phyloP scores from a whole-genome alignment of 2,888 invertebrate genomes.

The Perithous albicinctus region DNA sequence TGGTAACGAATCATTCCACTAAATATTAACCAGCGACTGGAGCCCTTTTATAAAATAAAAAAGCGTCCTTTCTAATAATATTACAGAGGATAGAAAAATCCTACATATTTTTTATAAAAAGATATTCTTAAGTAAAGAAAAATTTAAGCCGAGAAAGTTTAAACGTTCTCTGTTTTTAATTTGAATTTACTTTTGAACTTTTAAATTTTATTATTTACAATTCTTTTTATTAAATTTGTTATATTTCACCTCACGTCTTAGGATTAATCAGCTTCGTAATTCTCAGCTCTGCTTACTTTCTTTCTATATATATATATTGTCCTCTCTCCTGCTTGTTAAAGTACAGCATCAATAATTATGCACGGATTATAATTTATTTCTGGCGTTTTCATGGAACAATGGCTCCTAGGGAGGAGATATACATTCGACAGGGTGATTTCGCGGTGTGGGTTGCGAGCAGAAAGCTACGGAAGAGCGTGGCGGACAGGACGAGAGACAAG shows the following conservation, averaged over 20 bases:
- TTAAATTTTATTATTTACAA: too few species aligned
- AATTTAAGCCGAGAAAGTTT: too few species aligned
- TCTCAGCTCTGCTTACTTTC: neutral
- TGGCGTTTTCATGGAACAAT: slow-evolving; percentile 53
- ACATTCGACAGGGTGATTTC: slow-evolving; percentile 20
- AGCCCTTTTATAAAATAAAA: too few species aligned
- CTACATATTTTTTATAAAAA: too few species aligned
- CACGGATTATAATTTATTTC: slow-evolving; percentile 13
- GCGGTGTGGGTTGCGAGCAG: slow-evolving; percentile 24
- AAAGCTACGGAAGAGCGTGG: slow-evolving; percentile 36
- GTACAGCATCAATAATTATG: slow-evolving; percentile 29
- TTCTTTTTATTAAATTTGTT: too few species aligned
- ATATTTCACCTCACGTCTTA: neutral
- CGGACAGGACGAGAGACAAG: slow-evolving; percentile 17
- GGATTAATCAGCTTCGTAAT: neutral
- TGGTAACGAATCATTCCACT: too few species aligned
- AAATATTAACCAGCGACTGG: too few species aligned
- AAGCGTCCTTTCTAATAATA: too few species aligned
- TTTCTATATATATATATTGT: neutral
- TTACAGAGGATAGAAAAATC: too few species aligned
- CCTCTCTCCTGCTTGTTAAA: neutral
- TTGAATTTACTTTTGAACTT: too few species aligned
- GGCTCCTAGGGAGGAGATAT: slow-evolving; percentile 9
- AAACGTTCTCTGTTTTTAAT: too few species aligned
- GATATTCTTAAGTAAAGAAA: too few species aligned